Conservation (phyloP, 2,113 vertebrate genomes). For the Phaethon lepturus region DNA sequence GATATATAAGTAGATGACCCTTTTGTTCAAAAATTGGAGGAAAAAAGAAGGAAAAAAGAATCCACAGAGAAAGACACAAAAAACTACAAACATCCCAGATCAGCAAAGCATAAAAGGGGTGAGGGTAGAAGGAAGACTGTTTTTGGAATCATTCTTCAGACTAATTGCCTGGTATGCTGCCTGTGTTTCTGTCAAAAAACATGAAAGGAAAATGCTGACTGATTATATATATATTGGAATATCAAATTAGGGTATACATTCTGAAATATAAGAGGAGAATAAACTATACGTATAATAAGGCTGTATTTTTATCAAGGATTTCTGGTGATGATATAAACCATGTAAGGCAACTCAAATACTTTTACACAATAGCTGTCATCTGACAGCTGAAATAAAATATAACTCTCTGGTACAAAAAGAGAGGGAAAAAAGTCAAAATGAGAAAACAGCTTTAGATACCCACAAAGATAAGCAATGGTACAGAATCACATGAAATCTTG, state of each 20-base stretch:
- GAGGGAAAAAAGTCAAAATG: background rate
- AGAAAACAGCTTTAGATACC: conserved; percentile 28
- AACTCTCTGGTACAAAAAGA: background rate
- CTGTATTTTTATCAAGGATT: conserved; percentile 50
- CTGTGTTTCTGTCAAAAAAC: conserved; percentile 62
- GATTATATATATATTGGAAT: conserved; percentile 56
- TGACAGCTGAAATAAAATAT: conserved; percentile 54
- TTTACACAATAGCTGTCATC: conserved; percentile 48
- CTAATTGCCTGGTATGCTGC: conserved; percentile 59
- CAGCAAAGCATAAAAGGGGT: background rate
- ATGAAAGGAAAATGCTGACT: conserved; percentile 54
- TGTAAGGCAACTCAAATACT: conserved; percentile 24
- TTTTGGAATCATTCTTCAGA: conserved; percentile 63
- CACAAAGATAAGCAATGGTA: background rate
- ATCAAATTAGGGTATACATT: conserved; percentile 60
- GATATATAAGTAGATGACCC: background rate
- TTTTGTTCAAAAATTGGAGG: background rate
- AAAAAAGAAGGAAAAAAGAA: background rate
- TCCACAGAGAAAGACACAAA: background rate
- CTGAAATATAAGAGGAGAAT: conserved; percentile 50
- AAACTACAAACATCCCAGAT: background rate
- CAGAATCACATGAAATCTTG: conserved; percentile 4
- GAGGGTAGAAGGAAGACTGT: background rate
- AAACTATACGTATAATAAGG: conserved; percentile 56
- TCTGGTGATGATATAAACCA: conserved; percentile 42